Evolutionary conservation across 2,113 vertebrate species (phyloP).

Genomic region (Hymenochirus boettgeri): DNA sequence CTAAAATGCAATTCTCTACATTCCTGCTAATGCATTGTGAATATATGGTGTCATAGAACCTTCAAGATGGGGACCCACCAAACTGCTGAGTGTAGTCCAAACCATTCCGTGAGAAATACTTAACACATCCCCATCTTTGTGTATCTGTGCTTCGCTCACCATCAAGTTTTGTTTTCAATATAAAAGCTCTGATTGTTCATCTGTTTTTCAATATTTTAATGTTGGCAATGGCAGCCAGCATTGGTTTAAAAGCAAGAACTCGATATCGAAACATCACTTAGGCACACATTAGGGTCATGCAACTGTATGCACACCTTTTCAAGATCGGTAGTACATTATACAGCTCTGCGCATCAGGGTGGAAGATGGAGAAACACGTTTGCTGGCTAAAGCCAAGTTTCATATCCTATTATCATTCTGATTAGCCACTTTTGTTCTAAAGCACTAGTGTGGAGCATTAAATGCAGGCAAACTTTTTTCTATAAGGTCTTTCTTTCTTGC

Average conservation of each 20-base stretch:
- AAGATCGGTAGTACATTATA: conserved; percentile 84
- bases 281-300: conserved; percentile 74
- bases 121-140: conserved; percentile 84
- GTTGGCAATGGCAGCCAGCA: conserved; percentile 84
- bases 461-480: conserved; percentile 81
- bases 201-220: conserved; percentile 83
- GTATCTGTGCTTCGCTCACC: conserved; percentile 95
- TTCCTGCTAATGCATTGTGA: conserved; percentile 67
- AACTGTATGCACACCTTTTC: conserved; percentile 86
- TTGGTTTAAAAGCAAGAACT: conserved; percentile 90
- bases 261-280: conserved; percentile 84
- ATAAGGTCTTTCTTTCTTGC: conserved; percentile 76
- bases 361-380: conserved; percentile 80
- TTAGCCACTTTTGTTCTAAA: conserved; percentile 95
- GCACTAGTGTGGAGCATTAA: conserved; percentile 88
- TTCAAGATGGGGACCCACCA: conserved; percentile 73
- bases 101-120: conserved; percentile 87
- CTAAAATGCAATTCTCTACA: conserved; percentile 83
- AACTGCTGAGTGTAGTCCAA: conserved; percentile 90
- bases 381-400: conserved; percentile 87
- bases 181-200: conserved; percentile 83
- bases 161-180: conserved; percentile 90
- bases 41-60: conserved; percentile 89
- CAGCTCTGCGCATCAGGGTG: conserved; percentile 82
- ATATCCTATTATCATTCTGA: conserved; percentile 96